Base-by-base conservation (phyloP, 2,113 vertebrate genomes). In the Opisthocomus hoazin region DNA sequence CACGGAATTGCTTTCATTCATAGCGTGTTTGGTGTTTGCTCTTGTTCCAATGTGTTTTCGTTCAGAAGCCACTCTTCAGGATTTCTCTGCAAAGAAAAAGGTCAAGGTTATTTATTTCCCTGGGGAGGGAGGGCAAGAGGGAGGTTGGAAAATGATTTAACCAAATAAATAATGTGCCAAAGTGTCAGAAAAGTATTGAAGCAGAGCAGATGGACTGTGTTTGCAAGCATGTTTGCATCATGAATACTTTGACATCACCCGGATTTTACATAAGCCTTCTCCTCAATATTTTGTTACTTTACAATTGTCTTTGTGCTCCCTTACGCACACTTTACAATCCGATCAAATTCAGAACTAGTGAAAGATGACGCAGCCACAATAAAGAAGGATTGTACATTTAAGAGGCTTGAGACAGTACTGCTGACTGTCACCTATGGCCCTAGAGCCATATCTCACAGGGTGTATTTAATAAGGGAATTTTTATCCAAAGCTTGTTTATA, bases 171-270 rank as follows among this genome's bases (percentile, higher is more conserved):
- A 85, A 84, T 5, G 5, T 1, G 11, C 79, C 74, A 37, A 95
- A 77, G 73, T 87, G 73, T 89, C 90, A 87, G 45, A 51, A 56
- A 92, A 64, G 37, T 85, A 68, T n/a, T 90, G 78, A 87, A 96
- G 84, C 39, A 22, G 37, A 93, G 43, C 84, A 84, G 83, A 90
- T 80, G 63, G 70, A 21, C 78, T 90, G 41, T 69, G 73, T 88
- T 91, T 75, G 32, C 83, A 92, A 76, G 54, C 48, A 81, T 16
- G 71, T 96, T 94, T 95, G 48, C 83, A 92, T 93, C 39, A 65
- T 0, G 13, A 88, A 83, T 61, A 37, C 79, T 91, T 94, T 26
- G 34, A 20, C 46, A 61, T 61, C 3, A 5, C 92, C 75, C n/a
- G 85, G 34, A 79, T 54, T 94, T 94, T 84, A 54, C 29, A 37